Evolutionary conservation across 2,113 vertebrate species (phyloP).

Genomic region (Lophotis ruficrista): DNA sequence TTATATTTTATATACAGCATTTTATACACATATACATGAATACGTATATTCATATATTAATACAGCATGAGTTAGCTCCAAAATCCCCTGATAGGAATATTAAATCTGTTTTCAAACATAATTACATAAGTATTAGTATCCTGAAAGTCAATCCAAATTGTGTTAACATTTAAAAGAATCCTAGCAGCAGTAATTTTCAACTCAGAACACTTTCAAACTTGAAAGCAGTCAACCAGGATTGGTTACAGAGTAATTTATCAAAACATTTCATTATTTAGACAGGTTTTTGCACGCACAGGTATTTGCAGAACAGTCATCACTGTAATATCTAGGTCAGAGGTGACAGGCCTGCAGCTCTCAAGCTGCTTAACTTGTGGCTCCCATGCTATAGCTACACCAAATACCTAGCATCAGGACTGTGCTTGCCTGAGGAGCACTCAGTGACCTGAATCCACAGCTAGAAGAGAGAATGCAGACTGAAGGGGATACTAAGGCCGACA

Average conservation of each 20-base stretch:
- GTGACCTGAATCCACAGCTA: not conserved
- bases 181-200: not conserved
- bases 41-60: not conserved
- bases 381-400: not conserved
- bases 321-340: conserved; percentile 33
- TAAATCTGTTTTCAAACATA: not conserved
- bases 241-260: not conserved
- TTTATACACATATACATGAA: not conserved
- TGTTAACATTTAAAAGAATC: not conserved
- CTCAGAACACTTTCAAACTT: not conserved
- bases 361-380: conserved; percentile 8
- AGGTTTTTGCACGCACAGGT: not conserved
- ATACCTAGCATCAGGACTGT: not conserved
- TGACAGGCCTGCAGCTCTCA: conserved; percentile 1
- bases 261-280: conserved; percentile 11
- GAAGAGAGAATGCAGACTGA: not conserved
- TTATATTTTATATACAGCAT: not conserved
- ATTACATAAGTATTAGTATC: not conserved
- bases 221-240: not conserved
- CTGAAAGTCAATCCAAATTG: not conserved
- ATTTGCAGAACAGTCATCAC: conserved; percentile 30
- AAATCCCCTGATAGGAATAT: not conserved
- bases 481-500: not conserved
- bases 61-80: not conserved
- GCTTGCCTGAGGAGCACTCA: not conserved